Percentiles rank a stretch among this genome's conserved stretches.
Evolutionary conservation across 2,797 vertebrate genomes (phyloP).

Genomic region (Acanthurus lineatus): DNA sequence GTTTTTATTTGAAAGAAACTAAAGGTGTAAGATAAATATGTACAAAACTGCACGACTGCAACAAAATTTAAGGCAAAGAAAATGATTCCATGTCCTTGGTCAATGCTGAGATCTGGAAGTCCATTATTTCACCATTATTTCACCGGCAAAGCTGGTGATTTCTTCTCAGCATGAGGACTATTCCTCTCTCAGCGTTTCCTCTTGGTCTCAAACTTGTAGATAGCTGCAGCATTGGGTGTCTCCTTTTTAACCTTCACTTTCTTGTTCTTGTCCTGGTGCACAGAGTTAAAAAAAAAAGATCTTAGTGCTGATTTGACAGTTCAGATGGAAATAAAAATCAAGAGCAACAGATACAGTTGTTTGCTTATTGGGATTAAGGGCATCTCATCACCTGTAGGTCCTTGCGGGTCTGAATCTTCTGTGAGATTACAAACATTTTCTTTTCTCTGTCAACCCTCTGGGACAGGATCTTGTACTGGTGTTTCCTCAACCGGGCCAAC

Average conservation of each 20-base stretch:
- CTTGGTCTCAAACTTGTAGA: conserved; percentile 94
- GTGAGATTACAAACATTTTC: conserved; percentile 92
- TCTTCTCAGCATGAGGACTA: background rate
- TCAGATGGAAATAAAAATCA: background rate
- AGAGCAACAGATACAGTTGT: background rate
- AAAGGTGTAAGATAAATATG: conserved; percentile 63
- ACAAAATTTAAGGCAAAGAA: background rate
- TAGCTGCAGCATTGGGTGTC: conserved; percentile 86
- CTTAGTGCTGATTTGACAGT: background rate
- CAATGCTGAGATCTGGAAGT: background rate
- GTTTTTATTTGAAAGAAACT: conserved; percentile 66
- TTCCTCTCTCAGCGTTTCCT: conserved; percentile 87
- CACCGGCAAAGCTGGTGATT: background rate
- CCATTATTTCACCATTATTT: conserved; percentile 20
- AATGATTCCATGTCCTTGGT: background rate
- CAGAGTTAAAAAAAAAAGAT: conserved; percentile 22
- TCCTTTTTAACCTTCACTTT: conserved; percentile 94
- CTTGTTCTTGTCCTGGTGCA: conserved; percentile 90
- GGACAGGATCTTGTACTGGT: conserved; percentile 89
- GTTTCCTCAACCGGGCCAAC: conserved; percentile 87
- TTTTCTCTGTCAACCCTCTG: conserved; percentile 94
- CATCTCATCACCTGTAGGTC: conserved; percentile 90
- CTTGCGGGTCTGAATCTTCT: conserved; percentile 97
- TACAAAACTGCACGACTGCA: conserved; percentile 54
- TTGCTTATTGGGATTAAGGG: background rate